Evolutionary conservation across 1,140 invertebrate genomes (phyloP), one percentile per base, ranked within the genome.

Genomic region (Eumeta japonica): DNA sequence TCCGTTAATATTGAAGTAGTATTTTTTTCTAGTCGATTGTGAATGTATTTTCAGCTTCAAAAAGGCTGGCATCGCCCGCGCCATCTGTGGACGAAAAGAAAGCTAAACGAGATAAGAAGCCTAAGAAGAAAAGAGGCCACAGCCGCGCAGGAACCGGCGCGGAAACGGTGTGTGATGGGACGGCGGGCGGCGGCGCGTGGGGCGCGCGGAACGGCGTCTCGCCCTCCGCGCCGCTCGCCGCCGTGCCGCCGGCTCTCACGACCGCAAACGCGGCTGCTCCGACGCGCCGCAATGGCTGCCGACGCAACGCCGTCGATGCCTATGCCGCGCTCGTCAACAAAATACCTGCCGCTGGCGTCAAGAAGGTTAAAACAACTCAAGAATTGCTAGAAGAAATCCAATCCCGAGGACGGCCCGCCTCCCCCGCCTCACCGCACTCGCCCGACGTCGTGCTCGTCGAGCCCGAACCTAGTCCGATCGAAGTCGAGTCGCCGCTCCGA

Each of bases 301-400:
- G 55, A 14, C 28, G 53, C 1, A 44, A 54, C 29, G 12, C 42
- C 1, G 35, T 49, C 1, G 67, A 72, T 31, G 42, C 62, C 0
- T 68, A 72, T 43, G 45, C 62, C 1, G 62, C 64, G 12, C 49
- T 68, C 1, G 64, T 65, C 3, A 53, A 62, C 15, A 43, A 51
- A 4, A 41, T 72, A 41, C 67, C 67, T 2, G 57, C 61, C 4
- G 57, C 57, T 11, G 64, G 64, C 2, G 61, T 52, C 17, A 72
- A 72, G 48, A 71, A 71, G 61, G 65, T 70, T 31, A 70, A 71
- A 37, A 71, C 70, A 18, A 71, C 66, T 1, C 58, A 70, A 46
- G 75, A 77, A 41, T 52, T 77, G n/a, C 46, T 74, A 10, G 66
- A 71, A 38, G 62, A 77, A 56, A 73, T 77, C 37, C 72, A 76